phyloP scores from a whole-genome alignment of 2,888 invertebrate species.

The Perizoma affinitatum region DNA sequence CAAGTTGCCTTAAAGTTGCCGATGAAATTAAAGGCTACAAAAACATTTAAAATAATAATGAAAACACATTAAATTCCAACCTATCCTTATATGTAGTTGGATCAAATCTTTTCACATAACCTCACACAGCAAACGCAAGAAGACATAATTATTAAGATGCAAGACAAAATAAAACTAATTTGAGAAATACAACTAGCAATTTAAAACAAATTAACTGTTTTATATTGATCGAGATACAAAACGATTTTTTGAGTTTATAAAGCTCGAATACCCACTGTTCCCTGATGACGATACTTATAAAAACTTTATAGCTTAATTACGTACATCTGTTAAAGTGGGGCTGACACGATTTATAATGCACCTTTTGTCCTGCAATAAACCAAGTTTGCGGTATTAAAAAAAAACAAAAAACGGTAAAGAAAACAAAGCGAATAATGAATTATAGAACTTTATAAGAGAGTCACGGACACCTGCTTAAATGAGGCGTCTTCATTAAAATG shows the following conservation, averaged over 20 bases:
- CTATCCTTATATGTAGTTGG: no score
- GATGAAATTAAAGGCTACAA: no score
- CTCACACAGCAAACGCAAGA: slow-evolving; percentile 2
- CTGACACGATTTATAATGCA: slow-evolving; percentile 77
- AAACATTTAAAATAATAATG: no score
- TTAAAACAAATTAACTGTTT: slow-evolving; percentile 38
- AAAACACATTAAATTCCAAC: no score
- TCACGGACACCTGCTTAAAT: slow-evolving; percentile 73
- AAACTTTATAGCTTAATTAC: slow-evolving; percentile 80
- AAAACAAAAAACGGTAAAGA: slow-evolving; percentile 60
- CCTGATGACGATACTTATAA: slow-evolving; percentile 56
- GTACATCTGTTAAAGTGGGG: slow-evolving; percentile 76
- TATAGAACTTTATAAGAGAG: slow-evolving; percentile 74
- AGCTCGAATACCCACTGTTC: slow-evolving; percentile 52
- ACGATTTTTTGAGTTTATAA: slow-evolving; percentile 40
- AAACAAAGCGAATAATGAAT: slow-evolving; percentile 82
- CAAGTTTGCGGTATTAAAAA: slow-evolving; percentile 64
- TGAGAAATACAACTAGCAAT: slow-evolving; percentile 35
- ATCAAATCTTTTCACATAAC: background rate
- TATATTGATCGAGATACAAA: slow-evolving; percentile 36
- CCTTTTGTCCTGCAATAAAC: slow-evolving; percentile 71
- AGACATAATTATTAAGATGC: slow-evolving; percentile 22
- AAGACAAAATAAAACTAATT: slow-evolving; percentile 23
- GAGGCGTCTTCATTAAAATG: slow-evolving; percentile 80
- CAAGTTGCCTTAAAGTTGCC: no score